phyloP scores from a whole-genome alignment of 2,113 vertebrate species.

The Cygnus buccinator region DNA sequence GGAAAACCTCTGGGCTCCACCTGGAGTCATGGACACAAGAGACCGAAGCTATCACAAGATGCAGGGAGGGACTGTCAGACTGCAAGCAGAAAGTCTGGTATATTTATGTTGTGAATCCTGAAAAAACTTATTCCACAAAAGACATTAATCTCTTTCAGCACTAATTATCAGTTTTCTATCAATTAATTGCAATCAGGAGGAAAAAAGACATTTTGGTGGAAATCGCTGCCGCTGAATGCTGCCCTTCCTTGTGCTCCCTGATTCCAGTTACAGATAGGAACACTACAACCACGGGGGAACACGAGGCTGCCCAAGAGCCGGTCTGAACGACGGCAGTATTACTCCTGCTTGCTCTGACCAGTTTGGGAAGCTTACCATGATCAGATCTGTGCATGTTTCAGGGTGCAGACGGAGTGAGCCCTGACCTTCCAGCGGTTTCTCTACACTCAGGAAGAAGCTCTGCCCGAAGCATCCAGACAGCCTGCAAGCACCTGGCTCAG shows the following conservation, averaged over 20 bases:
- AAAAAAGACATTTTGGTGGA: neutral
- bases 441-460: neutral
- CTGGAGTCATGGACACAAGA: neutral
- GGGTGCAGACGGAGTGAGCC: neutral
- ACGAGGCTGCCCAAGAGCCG: neutral
- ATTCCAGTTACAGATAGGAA: neutral
- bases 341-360: neutral
- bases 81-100: neutral
- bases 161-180: constrained; percentile 7
- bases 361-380: fast-evolving
- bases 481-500: neutral
- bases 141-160: neutral
- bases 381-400: fast-evolving
- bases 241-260: neutral
- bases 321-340: neutral
- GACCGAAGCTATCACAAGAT: neutral
- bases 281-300: neutral
- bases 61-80: neutral
- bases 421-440: fast-evolving
- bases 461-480: neutral
- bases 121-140: neutral
- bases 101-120: neutral
- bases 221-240: neutral
- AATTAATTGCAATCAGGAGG: neutral
- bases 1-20: neutral